These are phyloP conservation scores for Lanistes nyassanus DNA, from an alignment of 1,140 invertebrate genomes.

Conservation along the genomic window DNA sequence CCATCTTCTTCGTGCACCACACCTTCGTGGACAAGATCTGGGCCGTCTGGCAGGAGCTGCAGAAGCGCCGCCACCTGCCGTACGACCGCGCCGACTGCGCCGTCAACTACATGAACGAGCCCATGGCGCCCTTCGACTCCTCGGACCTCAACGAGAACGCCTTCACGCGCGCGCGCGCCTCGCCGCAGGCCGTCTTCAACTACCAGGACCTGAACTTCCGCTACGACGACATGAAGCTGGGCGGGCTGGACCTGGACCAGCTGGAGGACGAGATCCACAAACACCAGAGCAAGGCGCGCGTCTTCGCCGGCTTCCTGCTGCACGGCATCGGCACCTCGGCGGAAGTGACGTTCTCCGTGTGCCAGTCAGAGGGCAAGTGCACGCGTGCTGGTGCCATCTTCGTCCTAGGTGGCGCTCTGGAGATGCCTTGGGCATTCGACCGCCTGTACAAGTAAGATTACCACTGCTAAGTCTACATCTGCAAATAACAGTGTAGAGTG, in stretches of 20 bases:
- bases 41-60: slow-evolving; percentile 35
- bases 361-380: slow-evolving; percentile 15
- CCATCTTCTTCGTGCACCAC: slow-evolving; percentile 37
- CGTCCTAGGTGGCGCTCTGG: slow-evolving; percentile 26
- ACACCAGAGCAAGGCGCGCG: slow-evolving; percentile 24
- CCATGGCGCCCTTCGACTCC: slow-evolving; percentile 18
- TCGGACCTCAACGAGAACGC: slow-evolving; percentile 9
- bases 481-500: too few relatives aligned
- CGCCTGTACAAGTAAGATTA: slow-evolving; percentile 28
- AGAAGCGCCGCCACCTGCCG: slow-evolving; percentile 23
- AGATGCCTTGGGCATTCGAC: slow-evolving; percentile 32
- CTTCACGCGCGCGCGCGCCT: slow-evolving; percentile 6
- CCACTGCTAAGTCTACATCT: neutral
- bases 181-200: slow-evolving; percentile 13
- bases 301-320: slow-evolving; percentile 38
- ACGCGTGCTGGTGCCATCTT: slow-evolving; percentile 24
- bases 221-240: slow-evolving; percentile 27
- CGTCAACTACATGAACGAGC: slow-evolving; percentile 20
- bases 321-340: slow-evolving; percentile 35
- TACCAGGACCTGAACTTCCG: slow-evolving; percentile 22
- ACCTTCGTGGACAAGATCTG: slow-evolving; percentile 30
- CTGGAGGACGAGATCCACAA: slow-evolving; percentile 28
- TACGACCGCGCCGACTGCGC: slow-evolving; percentile 26
- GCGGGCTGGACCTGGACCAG: slow-evolving; percentile 17
- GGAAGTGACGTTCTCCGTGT: slow-evolving; percentile 25